Evolutionary conservation across 2,797 vertebrate species (phyloP), one percentile per base, ranked within the genome.

Genomic region (Cephalopachus bancanus): DNA sequence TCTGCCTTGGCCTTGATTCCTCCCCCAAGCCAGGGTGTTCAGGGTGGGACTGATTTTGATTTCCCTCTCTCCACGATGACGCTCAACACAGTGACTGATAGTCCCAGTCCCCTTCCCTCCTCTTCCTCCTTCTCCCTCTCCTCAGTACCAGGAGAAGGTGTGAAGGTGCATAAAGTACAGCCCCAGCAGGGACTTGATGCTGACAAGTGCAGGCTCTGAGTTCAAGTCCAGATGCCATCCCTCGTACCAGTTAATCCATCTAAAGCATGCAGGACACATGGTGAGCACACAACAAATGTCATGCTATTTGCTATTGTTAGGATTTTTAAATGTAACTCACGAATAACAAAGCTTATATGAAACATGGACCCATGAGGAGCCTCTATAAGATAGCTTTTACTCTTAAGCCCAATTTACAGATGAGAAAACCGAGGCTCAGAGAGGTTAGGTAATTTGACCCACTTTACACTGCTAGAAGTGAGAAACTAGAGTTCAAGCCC

Each of bases 351-450:
- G 64, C 11, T 69, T 33, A 44, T 44, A 33, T 76, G 49, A 97
- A 80, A 26, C 1, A 17, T n/a, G 17, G n/a, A 81, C 49, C 33
- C 72, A 75, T 33, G 30, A 55, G 86, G 69, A 80, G 79, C n/a
- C 17, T 74, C 65, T 76, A 4, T 6, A 91, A 89, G 55, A 64
- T 12, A 86, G 44, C n/a, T 83, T 94, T 90, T 71, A 86, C 30
- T 80, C 44, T 67, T 55, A 64, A 78, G 49, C 11, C 44, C 28
- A 64, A 57, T 81, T 72, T 57, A 85, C 20, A 96, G 79, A 51
- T 59, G 28, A 79, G 92, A 94, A 96, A 97, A 86, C 30, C 30
- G 19, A 75, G 67, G 71, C 22, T 37, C 64, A 51, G 53, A 91
- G 80, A 87, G 55, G 2, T 83, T 79, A 80, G 37, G 53, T 80